Conservation (phyloP, 2,888 invertebrate genomes). For the Trimorus sp. region DNA sequence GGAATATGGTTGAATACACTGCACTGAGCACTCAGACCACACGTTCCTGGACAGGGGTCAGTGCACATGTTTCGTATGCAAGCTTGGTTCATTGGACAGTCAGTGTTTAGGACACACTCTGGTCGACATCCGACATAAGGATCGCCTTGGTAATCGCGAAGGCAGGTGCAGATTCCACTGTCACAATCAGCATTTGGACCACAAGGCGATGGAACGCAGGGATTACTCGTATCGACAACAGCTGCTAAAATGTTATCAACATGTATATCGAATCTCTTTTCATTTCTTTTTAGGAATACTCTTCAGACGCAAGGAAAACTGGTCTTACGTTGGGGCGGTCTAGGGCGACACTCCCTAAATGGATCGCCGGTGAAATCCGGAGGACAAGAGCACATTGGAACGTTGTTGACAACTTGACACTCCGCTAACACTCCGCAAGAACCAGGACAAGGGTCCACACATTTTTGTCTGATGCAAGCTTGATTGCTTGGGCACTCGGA, state of each 20-base stretch:
- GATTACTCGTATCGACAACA: slow-evolving; percentile 2
- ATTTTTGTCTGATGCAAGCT: slow-evolving; percentile 91
- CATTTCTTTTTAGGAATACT: no score
- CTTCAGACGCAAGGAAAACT: no score
- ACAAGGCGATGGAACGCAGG: slow-evolving; percentile 88
- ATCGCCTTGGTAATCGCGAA: slow-evolving; percentile 89
- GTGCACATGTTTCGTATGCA: slow-evolving; percentile 90
- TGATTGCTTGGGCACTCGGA: slow-evolving; percentile 87
- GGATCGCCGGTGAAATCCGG: slow-evolving; percentile 87
- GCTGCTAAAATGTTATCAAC: slow-evolving; percentile 27
- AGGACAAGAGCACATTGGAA: slow-evolving; percentile 86
- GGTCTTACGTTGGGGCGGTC: slow-evolving; percentile 42
- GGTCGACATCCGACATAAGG: slow-evolving; percentile 88
- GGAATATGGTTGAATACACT: slow-evolving; percentile 86
- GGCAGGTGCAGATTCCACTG: slow-evolving; percentile 89
- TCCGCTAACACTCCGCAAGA: slow-evolving; percentile 87
- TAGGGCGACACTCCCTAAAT: slow-evolving; percentile 83
- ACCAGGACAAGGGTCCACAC: slow-evolving; percentile 91
- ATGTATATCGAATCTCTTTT: no score
- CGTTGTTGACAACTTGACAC: slow-evolving; percentile 88
- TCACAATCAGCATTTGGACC: slow-evolving; percentile 89
- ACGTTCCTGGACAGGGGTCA: slow-evolving; percentile 91
- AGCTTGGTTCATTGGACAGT: slow-evolving; percentile 88
- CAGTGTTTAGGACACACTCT: slow-evolving; percentile 89
- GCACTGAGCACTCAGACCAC: slow-evolving; percentile 89